A percentile compares a stretch with the other conserved stretches of the same genome.
Conservation (phyloP, 1,140 invertebrate genomes). For the Thaumatotibia leucotreta region DNA sequence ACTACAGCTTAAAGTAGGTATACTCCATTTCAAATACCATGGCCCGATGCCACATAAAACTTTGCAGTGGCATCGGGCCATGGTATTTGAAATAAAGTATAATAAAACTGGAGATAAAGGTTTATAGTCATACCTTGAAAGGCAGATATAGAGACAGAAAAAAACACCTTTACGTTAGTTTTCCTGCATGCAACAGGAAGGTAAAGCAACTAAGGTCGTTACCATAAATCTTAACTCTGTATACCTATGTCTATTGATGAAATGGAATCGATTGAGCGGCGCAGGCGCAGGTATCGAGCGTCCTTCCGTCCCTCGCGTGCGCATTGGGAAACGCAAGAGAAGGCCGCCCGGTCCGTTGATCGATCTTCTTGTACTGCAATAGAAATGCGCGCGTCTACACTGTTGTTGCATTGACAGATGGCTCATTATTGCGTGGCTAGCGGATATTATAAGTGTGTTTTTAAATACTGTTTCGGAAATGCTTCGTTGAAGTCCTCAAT, state of each 20-base stretch:
- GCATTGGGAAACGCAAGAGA: conserved; percentile 33
- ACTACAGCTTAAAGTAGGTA: too few species aligned
- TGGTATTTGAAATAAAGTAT: too few species aligned
- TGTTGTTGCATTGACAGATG: conserved; percentile 9
- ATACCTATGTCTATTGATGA: not conserved
- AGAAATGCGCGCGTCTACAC: not conserved
- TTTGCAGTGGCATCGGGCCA: too few species aligned
- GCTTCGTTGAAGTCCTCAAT: not conserved
- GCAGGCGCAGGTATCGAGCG: conserved; percentile 3
- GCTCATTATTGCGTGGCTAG: not conserved
- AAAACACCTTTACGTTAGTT: too few species aligned
- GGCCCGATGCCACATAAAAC: too few species aligned
- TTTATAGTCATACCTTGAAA: too few species aligned
- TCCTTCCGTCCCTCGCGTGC: conserved; percentile 19
- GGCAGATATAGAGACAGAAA: too few species aligned
- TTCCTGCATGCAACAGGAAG: not conserved
- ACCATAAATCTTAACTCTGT: not conserved
- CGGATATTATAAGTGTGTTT: not conserved
- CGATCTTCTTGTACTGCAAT: conserved; percentile 28
- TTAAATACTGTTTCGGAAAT: not conserved
- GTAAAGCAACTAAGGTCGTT: not conserved
- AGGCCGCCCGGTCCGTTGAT: conserved; percentile 40
- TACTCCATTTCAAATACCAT: too few species aligned
- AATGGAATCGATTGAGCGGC: not conserved
- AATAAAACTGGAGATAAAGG: too few species aligned